These are phyloP conservation scores for Brachycybe producta DNA, from an alignment of 2,888 invertebrate species.

Conservation along the genomic window DNA sequence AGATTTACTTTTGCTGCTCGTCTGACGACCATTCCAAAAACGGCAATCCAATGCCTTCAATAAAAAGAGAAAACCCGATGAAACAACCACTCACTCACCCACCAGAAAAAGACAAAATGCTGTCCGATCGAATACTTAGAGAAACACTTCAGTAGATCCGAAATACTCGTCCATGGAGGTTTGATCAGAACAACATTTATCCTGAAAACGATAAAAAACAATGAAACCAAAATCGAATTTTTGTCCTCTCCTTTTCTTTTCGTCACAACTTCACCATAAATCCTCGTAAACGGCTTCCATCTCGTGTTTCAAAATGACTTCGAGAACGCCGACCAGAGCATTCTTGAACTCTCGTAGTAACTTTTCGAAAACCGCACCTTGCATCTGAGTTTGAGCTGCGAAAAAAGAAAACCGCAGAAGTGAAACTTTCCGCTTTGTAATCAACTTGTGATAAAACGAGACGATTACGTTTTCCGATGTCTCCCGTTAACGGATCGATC, in stretches of 20 bases:
- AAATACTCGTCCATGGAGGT: conserved; percentile 34
- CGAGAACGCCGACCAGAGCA: not conserved
- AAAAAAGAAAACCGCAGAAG: too few relatives aligned
- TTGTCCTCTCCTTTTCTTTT: not conserved
- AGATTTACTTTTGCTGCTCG: not conserved
- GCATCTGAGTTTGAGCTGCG: too few relatives aligned
- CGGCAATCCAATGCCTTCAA: conserved; percentile 34
- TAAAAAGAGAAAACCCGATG: not conserved
- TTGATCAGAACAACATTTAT: conserved; percentile 28
- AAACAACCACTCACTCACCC: not conserved
- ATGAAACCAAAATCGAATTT: not conserved
- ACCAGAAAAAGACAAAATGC: not conserved
- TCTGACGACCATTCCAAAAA: conserved; percentile 23
- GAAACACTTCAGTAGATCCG: conserved; percentile 30
- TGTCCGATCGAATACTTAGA: too few relatives aligned
- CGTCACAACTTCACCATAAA: not conserved
- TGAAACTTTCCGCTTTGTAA: too few relatives aligned
- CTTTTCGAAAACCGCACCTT: not conserved
- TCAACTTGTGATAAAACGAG: too few relatives aligned
- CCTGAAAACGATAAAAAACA: conserved; percentile 26
- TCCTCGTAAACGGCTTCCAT: conserved; percentile 2
- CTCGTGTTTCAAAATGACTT: not conserved
- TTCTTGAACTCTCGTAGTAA: not conserved
- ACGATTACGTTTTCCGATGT: too few relatives aligned
- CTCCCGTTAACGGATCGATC: not conserved